Evolutionary conservation across 2,113 vertebrate species (phyloP).

Genomic region (Oncorhynchus nerka): DNA sequence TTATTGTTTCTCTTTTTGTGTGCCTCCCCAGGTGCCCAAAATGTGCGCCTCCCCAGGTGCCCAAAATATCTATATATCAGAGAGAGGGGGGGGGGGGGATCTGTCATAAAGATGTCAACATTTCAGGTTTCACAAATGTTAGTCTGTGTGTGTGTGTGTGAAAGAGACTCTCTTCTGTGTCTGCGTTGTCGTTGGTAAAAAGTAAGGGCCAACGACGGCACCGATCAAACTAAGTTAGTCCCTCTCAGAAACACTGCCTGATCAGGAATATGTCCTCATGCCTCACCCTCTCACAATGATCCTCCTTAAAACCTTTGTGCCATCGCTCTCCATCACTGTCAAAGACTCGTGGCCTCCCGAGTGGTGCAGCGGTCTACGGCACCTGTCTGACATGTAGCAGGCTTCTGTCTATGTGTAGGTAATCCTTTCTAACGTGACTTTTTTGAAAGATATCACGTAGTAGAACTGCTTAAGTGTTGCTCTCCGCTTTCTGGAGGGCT

Average conservation of each 20-base stretch:
- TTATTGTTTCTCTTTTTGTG: not conserved
- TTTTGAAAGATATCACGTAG: too few relatives aligned
- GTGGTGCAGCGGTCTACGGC: too few relatives aligned
- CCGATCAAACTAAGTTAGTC: constrained; percentile 12
- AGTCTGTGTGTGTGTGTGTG: not conserved
- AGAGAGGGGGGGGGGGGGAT: not conserved
- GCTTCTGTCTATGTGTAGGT: too few relatives aligned
- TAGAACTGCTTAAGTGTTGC: too few relatives aligned
- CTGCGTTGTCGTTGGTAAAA: constrained; percentile 8
- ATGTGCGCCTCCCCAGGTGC: not conserved
- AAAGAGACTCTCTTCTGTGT: not conserved
- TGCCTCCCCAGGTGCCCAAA: not conserved
- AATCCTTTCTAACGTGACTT: too few relatives aligned
- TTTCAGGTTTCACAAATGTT: constrained; percentile 5
- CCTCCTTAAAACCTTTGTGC: constrained; percentile 22
- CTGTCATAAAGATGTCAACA: constrained; percentile 1
- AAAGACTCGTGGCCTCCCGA: too few relatives aligned
- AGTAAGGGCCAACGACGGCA: constrained; percentile 44
- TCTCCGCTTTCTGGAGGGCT: too few relatives aligned
- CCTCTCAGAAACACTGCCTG: constrained; percentile 7
- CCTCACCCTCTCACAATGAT: constrained; percentile 9
- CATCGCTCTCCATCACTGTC: constrained; percentile 36
- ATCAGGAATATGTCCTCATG: constrained; percentile 5
- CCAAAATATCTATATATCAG: not conserved
- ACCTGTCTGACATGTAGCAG: too few relatives aligned